Evolutionary conservation across 1,140 invertebrate species (phyloP).

Genomic region (Drosophila lini): DNA sequence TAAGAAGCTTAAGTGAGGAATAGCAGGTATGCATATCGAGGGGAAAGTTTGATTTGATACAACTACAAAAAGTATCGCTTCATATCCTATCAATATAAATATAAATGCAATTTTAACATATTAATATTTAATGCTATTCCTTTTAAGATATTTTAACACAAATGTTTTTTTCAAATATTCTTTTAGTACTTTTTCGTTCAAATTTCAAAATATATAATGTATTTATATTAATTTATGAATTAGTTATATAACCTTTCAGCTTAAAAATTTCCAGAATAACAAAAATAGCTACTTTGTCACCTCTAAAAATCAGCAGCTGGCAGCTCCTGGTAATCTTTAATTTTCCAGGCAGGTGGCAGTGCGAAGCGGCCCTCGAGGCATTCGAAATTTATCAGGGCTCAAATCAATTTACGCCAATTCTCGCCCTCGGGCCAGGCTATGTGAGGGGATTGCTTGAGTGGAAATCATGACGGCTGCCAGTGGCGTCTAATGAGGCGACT

Average conservation of each 20-base stretch:
- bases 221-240: background rate
- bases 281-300: background rate
- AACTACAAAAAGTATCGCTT: too few relatives aligned
- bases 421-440: constrained; percentile 32
- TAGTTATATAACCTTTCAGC: background rate
- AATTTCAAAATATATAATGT: too few relatives aligned
- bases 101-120: too few relatives aligned
- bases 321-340: constrained; percentile 50
- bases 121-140: too few relatives aligned
- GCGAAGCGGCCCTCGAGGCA: constrained; percentile 22
- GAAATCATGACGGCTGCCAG: constrained; percentile 32
- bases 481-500: constrained; percentile 61
- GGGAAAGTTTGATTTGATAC: too few relatives aligned
- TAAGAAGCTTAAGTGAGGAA: background rate
- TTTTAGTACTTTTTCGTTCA: too few relatives aligned
- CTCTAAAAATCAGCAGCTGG: background rate
- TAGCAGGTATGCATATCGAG: background rate
- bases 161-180: too few relatives aligned
- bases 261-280: background rate
- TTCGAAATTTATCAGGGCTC: constrained; percentile 58
- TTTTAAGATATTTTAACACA: too few relatives aligned
- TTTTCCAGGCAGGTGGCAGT: constrained; percentile 59
- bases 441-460: constrained; percentile 52
- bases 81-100: too few relatives aligned
- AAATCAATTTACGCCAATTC: constrained; percentile 76